These are phyloP conservation scores for Orthosia gracilis DNA, from an alignment of 2,888 invertebrate genomes.

Conservation along the genomic window DNA sequence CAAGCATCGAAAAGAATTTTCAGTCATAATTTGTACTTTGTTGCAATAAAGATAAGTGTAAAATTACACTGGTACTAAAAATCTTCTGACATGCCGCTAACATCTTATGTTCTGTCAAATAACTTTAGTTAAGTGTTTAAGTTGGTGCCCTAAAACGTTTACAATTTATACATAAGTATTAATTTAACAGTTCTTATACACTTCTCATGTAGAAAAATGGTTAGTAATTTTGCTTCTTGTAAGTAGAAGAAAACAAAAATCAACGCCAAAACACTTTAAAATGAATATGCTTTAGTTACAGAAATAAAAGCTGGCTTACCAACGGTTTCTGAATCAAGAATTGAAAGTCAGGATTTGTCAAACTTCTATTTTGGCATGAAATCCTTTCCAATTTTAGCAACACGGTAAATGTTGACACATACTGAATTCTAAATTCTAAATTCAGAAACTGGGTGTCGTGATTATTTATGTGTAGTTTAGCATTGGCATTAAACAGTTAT, in stretches of 20 bases:
- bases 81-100: background rate
- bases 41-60: background rate
- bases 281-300: background rate
- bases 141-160: slow-evolving; percentile 30
- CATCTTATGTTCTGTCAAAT: slow-evolving; percentile 1
- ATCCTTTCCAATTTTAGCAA: background rate
- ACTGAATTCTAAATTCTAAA: background rate
- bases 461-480: background rate
- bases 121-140: slow-evolving; percentile 6
- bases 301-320: too few species aligned
- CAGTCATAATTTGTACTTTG: slow-evolving; percentile 9
- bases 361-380: too few species aligned
- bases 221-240: background rate
- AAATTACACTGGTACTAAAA: background rate
- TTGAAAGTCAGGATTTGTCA: too few species aligned
- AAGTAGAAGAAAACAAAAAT: background rate
- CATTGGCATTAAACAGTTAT: background rate
- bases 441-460: background rate
- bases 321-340: too few species aligned
- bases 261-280: background rate
- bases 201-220: slow-evolving; percentile 1
- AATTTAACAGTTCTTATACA: slow-evolving; percentile 7
- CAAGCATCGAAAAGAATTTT: background rate
- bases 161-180: slow-evolving; percentile 39
- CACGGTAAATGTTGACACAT: background rate